Percentiles rank a stretch among this genome's conserved stretches.
Conservation (phyloP, 2,888 invertebrate genomes). For the Augochlorella aurata region DNA sequence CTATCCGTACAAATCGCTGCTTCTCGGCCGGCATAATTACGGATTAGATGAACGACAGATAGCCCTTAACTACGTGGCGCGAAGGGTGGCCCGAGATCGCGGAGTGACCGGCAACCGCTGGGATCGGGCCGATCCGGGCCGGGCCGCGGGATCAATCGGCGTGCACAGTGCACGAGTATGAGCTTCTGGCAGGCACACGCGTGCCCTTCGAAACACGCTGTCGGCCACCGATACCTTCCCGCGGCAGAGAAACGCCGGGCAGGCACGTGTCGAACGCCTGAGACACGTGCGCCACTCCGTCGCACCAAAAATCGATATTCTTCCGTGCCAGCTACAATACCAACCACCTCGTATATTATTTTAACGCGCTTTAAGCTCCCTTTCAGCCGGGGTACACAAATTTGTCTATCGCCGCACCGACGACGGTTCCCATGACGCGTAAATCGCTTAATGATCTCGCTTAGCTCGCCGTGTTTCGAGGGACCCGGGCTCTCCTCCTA, state of each 20-base stretch:
- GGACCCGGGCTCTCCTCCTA: not conserved
- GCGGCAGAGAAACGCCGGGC: conserved; percentile 17
- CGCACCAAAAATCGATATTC: conserved; percentile 62
- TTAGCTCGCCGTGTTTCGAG: conserved; percentile 23
- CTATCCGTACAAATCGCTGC: conserved; percentile 53
- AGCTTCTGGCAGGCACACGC: conserved; percentile 20
- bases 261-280: conserved; percentile 59
- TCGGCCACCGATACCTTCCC: conserved; percentile 35
- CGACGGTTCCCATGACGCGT: conserved; percentile 55
- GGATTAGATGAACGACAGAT: conserved; percentile 74
- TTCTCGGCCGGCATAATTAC: conserved; percentile 74
- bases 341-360: conserved; percentile 56
- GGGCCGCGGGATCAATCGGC: conserved; percentile 64
- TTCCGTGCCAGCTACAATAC: conserved; percentile 41
- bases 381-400: conserved; percentile 24
- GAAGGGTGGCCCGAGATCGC: conserved; percentile 54
- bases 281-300: conserved; percentile 56
- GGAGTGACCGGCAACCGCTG: conserved; percentile 50
- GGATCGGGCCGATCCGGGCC: not conserved
- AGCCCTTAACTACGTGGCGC: conserved; percentile 57
- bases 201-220: conserved; percentile 3
- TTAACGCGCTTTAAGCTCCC: conserved; percentile 57
- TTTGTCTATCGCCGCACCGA: conserved; percentile 42
- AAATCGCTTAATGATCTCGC: conserved; percentile 45
- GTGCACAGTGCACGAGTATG: conserved; percentile 30